Conservation (phyloP, 2,113 vertebrate genomes). For the Caretta caretta region DNA sequence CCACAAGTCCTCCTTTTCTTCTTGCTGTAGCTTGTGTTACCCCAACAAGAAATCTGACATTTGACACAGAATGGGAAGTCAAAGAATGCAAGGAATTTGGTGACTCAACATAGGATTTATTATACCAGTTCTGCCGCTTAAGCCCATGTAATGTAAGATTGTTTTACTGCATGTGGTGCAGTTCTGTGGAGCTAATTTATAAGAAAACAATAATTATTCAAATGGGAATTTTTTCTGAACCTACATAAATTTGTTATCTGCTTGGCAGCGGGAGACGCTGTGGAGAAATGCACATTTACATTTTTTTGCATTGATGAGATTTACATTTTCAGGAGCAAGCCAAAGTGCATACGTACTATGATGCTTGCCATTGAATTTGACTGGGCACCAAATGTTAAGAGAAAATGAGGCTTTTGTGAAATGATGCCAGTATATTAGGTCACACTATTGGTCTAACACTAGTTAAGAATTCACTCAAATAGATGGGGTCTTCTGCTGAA, state of each 20-base stretch:
- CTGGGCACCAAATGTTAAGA: conserved; percentile 68
- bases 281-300: conserved; percentile 35
- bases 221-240: conserved; percentile 21
- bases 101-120: conserved; percentile 84
- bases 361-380: conserved; percentile 57
- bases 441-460: conserved; percentile 69
- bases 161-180: conserved; percentile 66
- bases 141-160: conserved; percentile 65
- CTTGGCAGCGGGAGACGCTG: conserved; percentile 58
- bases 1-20: background rate
- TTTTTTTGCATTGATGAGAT: conserved; percentile 24
- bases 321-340: conserved; percentile 56
- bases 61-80: conserved; percentile 80
- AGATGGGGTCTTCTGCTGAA: conserved; percentile 73
- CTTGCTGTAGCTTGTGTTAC: conserved; percentile 61
- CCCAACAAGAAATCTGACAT: conserved; percentile 79
- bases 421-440: conserved; percentile 52
- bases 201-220: conserved; percentile 76
- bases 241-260: conserved; percentile 68
- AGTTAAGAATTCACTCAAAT: conserved; percentile 68
- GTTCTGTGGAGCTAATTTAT: conserved; percentile 74
- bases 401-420: conserved; percentile 63
- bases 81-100: conserved; percentile 89
- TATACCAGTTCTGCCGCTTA: conserved; percentile 56
- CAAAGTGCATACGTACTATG: conserved; percentile 42